phyloP scores from a whole-genome alignment of 1,140 invertebrate species.

The Calephelis virginiensis region DNA sequence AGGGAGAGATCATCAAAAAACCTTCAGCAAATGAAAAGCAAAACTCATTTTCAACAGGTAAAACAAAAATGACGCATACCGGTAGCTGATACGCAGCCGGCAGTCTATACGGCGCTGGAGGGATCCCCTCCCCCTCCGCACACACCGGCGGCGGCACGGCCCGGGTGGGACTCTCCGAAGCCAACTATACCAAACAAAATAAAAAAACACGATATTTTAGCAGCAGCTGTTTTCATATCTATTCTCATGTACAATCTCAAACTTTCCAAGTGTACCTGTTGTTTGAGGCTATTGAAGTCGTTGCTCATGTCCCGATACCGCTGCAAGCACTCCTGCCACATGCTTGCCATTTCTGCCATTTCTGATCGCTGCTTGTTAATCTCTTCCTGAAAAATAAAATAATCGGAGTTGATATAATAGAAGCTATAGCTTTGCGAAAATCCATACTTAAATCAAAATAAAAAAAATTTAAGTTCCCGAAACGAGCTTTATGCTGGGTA shows the following conservation, averaged over 20 bases:
- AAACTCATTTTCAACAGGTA: neutral
- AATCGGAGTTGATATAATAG: too few species aligned
- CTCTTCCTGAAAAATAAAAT: constrained; percentile 51
- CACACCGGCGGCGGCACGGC: constrained; percentile 39
- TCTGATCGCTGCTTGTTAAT: constrained; percentile 68
- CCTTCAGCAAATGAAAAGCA: too few species aligned
- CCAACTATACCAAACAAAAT: neutral
- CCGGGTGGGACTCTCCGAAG: constrained; percentile 47
- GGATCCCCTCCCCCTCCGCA: constrained; percentile 48
- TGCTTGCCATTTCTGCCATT: constrained; percentile 67
- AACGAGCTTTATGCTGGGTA: too few species aligned
- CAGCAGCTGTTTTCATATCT: too few species aligned
- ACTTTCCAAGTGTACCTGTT: constrained; percentile 41
- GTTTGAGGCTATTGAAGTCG: constrained; percentile 66
- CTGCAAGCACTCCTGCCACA: constrained; percentile 73
- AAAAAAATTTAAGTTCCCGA: too few species aligned
- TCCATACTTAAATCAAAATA: too few species aligned
- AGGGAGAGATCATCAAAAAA: too few species aligned
- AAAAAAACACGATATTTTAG: too few species aligned
- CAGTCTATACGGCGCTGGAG: constrained; percentile 27
- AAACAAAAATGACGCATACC: constrained; percentile 22
- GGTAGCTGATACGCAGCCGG: constrained; percentile 35
- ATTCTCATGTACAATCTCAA: too few species aligned
- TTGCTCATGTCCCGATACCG: constrained; percentile 69
- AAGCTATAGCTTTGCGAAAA: too few species aligned